phyloP scores from a whole-genome alignment of 2,888 invertebrate species.

The Drosophila subsilvestris region DNA sequence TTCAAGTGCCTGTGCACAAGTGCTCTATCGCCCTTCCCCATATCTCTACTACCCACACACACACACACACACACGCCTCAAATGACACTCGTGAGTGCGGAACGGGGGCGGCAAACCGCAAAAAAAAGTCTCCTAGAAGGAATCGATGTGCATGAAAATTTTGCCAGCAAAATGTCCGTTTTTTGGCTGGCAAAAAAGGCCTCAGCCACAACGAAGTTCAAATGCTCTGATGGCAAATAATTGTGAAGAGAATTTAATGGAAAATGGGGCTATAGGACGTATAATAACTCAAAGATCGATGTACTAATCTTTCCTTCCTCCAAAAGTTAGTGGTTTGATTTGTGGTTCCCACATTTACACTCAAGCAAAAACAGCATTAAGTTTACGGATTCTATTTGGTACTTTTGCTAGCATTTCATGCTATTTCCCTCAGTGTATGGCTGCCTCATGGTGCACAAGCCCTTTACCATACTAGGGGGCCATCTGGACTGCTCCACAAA shows the following conservation, averaged over 20 bases:
- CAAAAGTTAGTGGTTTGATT: no score
- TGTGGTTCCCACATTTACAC: no score
- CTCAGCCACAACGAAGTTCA: not conserved
- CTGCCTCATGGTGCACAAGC: not conserved
- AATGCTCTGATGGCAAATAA: slow-evolving; percentile 24
- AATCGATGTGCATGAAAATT: slow-evolving; percentile 61
- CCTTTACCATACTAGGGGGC: not conserved
- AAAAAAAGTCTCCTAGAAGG: slow-evolving; percentile 38
- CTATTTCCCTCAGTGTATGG: no score
- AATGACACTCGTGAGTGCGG: slow-evolving; percentile 63
- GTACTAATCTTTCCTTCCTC: no score
- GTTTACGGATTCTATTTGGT: no score
- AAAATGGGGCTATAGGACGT: no score
- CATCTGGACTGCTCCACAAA: slow-evolving; percentile 42
- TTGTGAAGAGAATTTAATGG: no score
- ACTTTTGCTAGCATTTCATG: no score
- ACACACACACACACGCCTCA: slow-evolving; percentile 14
- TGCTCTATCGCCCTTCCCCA: slow-evolving; percentile 39
- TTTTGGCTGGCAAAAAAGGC: not conserved
- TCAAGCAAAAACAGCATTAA: no score
- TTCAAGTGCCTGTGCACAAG: slow-evolving; percentile 74
- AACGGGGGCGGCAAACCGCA: slow-evolving; percentile 57
- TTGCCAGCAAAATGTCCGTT: not conserved
- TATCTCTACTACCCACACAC: not conserved
- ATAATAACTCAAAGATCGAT: no score